Evolutionary conservation across 2,888 invertebrate genomes (phyloP), one percentile per base, ranked within the genome.

Genomic region (Coecobrya sp.): DNA sequence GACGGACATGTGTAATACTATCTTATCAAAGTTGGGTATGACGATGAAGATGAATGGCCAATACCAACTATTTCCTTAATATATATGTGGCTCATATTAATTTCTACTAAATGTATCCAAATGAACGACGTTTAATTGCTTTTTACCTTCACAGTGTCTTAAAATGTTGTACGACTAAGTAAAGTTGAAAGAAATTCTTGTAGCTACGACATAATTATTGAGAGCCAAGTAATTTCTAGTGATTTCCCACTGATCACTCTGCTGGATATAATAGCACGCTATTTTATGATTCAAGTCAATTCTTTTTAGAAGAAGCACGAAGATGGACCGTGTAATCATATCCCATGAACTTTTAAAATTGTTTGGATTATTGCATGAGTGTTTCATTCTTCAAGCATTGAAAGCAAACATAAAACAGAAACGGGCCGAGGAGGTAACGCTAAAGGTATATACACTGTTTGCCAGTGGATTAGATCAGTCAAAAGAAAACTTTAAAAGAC

Each of bases 381-480:
- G 73, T 73, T 73, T 42, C 73, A 22, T 42, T 42, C 19, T 73
- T 36, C 42, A 73, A 73, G 19, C 19, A 45, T 42, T 42, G n/a
- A 11, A 42, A 87, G 45, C 27, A 45, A 86, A 91, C 86, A 91
- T 91, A 86, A 86, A 91, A 62, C 91, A 91, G 91, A 55, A 52
- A 79, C 73, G 42, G 59, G 76, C 59, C 62, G 42, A 2, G 42
- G 5, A 42, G 30, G n/a, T 19, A 22, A 65, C 62, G 22, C 5
- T 11, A 10, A 65, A 19, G 10, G 62, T 22, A 25, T 25, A 11
- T 36, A 36, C 10, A 59, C n/a, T n/a, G n/a, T n/a, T n/a, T n/a
- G n/a, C n/a, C 65, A 11, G 27, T 27, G 68, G 68, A 62, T 68
- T 25, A 68, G 13, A 30, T 36, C 27, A 68, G 30, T 36, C 25